Evolutionary conservation across 2,888 invertebrate genomes (phyloP), one percentile per base, ranked within the genome.

Genomic region (Oscheius sp.): DNA sequence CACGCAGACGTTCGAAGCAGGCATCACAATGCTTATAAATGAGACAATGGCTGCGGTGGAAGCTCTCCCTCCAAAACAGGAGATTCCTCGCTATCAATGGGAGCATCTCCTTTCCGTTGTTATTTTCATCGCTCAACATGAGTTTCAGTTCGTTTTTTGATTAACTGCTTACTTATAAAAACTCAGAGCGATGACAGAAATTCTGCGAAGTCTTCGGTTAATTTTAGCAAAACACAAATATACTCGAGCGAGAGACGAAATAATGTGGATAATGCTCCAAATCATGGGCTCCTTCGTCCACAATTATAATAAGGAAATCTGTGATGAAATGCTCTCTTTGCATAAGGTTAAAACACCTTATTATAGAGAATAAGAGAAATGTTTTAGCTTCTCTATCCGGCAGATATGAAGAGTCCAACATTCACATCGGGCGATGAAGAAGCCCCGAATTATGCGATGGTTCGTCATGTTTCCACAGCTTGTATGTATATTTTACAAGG

Each of bases 261-360:
- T 98, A n/a, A 97, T 98, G 96, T 97, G 97, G 96, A 93, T 95
- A 23, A 89, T 97, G 20, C 89, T 98, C 48, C 97, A 98, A 88
- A 96, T 95, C 85, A 94, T 97, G 82, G 96, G 96, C 0, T 96
- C 96, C 57, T 95, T 94, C 85, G 95, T 95, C 12, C 33, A 58
- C 83, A 94, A 95, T 87, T 39, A 68, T 3, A 53, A 61, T 8
- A 71, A 73, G n/a, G 74, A 78, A 6, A 50, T 70, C 1, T 55
- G 72, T 12, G 65, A 65, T 6, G 69, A 71, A 8, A 69, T 76
- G 29, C 70, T 72, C 8, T 58, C 69, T 2, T 52, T 76, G 3
- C 73, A 78, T 25, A 65, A 73, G 15, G 71, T 70, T n/a, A 23
- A 42, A 20, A 63, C 64, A 17, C 37, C 29, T 23, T 29, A 68